Evolutionary conservation across 1,140 invertebrate species (phyloP).

Genomic region (Planococcus citri): DNA sequence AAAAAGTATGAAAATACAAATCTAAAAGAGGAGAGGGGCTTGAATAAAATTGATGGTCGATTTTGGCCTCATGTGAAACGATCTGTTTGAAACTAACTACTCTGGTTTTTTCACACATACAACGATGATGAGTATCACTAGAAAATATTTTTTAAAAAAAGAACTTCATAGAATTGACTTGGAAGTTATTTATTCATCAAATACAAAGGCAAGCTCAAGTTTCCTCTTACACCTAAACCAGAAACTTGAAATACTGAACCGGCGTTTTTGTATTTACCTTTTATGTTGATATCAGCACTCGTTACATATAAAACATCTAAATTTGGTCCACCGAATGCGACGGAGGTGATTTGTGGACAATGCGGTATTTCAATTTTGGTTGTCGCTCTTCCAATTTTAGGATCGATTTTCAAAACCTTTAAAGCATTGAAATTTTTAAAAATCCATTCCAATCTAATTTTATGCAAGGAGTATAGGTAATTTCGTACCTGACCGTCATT

Average conservation of each 20-base stretch:
- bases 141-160: too few species aligned
- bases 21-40: too few species aligned
- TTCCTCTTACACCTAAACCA: constrained; percentile 30
- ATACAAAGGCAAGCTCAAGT: constrained; percentile 13
- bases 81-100: too few species aligned
- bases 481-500: background rate
- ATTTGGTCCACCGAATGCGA: constrained; percentile 62
- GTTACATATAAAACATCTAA: constrained; percentile 64
- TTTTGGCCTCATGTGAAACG: too few species aligned
- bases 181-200: background rate
- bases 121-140: too few species aligned
- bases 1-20: too few species aligned
- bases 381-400: background rate
- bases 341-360: constrained; percentile 49
- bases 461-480: background rate
- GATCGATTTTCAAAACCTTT: background rate
- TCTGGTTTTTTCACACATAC: too few species aligned
- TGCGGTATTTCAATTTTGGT: constrained; percentile 5
- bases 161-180: too few species aligned
- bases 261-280: constrained; percentile 28
- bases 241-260: constrained; percentile 38
- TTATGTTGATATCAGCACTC: constrained; percentile 38
- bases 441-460: background rate
- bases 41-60: too few species aligned
- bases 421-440: background rate